Conservation (phyloP, 2,113 vertebrate species). For the Percina caprodes region DNA sequence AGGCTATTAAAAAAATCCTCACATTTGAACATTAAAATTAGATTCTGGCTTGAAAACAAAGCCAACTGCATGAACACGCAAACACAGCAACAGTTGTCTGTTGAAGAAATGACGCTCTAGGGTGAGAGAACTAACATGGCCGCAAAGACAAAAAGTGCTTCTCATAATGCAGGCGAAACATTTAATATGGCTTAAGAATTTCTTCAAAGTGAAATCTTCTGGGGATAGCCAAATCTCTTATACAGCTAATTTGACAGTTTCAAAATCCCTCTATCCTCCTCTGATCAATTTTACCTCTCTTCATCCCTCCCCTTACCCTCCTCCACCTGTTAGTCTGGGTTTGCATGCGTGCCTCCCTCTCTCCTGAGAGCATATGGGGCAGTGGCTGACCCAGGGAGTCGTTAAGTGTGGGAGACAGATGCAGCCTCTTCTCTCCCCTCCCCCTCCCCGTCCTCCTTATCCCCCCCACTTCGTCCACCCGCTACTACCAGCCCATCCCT, state of each 20-base stretch:
- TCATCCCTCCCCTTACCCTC: slow-evolving; percentile 66
- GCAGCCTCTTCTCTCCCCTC: slow-evolving; percentile 62
- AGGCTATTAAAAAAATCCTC: background rate
- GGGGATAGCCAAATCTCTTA: slow-evolving; percentile 51
- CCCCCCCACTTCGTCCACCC: slow-evolving; percentile 34
- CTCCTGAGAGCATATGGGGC: slow-evolving; percentile 82
- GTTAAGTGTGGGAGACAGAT: slow-evolving; percentile 81
- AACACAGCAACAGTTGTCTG: slow-evolving; percentile 49
- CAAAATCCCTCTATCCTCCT: slow-evolving; percentile 42
- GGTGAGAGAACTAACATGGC: slow-evolving; percentile 24
- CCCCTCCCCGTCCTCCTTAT: background rate
- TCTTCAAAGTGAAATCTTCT: slow-evolving; percentile 62
- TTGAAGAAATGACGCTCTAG: slow-evolving; percentile 9
- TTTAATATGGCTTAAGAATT: slow-evolving; percentile 60
- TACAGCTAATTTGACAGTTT: slow-evolving; percentile 75
- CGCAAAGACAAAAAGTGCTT: slow-evolving; percentile 31
- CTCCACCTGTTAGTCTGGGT: slow-evolving; percentile 76
- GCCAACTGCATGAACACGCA: background rate
- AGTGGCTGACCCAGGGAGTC: slow-evolving; percentile 77
- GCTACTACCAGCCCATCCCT: slow-evolving; percentile 55
- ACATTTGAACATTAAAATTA: background rate
- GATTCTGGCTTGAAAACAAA: slow-evolving; percentile 42
- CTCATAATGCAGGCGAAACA: slow-evolving; percentile 39
- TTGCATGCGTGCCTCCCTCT: slow-evolving; percentile 63
- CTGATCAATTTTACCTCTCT: slow-evolving; percentile 64